A percentile compares a stretch with the other conserved stretches of the same genome.
These are phyloP conservation scores for Formica aserva DNA, from an alignment of 2,888 invertebrate genomes.

Conservation along the genomic window DNA sequence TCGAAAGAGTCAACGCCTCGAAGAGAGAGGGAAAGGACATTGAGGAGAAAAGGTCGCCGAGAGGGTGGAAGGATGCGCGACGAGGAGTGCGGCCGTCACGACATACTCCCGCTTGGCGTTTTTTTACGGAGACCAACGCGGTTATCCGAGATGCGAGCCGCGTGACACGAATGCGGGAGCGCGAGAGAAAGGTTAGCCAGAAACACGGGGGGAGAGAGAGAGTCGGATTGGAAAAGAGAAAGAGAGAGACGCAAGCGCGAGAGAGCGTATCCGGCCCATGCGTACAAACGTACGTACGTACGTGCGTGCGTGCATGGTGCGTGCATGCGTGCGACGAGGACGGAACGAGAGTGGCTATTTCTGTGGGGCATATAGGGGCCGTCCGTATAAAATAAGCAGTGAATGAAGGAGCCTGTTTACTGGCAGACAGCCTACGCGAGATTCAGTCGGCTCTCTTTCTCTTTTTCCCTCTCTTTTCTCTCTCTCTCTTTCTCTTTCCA, in stretches of 20 bases:
- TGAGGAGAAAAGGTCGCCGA: slow-evolving; percentile 16
- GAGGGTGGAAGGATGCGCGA: slow-evolving; percentile 68
- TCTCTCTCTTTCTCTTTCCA: slow-evolving; percentile 73
- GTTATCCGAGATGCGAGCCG: slow-evolving; percentile 75
- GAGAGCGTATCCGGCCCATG: slow-evolving; percentile 57
- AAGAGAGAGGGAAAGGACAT: background rate
- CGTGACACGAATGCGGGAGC: slow-evolving; percentile 80
- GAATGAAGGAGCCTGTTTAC: slow-evolving; percentile 85
- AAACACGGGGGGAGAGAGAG: slow-evolving; percentile 29
- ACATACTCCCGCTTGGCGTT: slow-evolving; percentile 63
- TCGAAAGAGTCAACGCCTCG: background rate
- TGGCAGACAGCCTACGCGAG: slow-evolving; percentile 84
- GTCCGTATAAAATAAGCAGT: slow-evolving; percentile 84
- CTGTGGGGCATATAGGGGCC: slow-evolving; percentile 83
- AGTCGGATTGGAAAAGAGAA: slow-evolving; percentile 47
- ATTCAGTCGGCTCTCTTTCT: slow-evolving; percentile 79
- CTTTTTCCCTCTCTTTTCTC: slow-evolving; percentile 58
- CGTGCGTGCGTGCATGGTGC: slow-evolving; percentile 59
- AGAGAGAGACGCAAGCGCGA: slow-evolving; percentile 22
- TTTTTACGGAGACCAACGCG: slow-evolving; percentile 72
- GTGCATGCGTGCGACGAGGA: slow-evolving; percentile 72
- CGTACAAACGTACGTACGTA: slow-evolving; percentile 31
- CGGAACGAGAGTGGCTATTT: slow-evolving; percentile 82
- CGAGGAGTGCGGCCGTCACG: slow-evolving; percentile 59
- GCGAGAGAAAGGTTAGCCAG: slow-evolving; percentile 77